These are phyloP conservation scores for Acleris emargana DNA, from an alignment of 2,888 invertebrate genomes.

Conservation along the genomic window DNA sequence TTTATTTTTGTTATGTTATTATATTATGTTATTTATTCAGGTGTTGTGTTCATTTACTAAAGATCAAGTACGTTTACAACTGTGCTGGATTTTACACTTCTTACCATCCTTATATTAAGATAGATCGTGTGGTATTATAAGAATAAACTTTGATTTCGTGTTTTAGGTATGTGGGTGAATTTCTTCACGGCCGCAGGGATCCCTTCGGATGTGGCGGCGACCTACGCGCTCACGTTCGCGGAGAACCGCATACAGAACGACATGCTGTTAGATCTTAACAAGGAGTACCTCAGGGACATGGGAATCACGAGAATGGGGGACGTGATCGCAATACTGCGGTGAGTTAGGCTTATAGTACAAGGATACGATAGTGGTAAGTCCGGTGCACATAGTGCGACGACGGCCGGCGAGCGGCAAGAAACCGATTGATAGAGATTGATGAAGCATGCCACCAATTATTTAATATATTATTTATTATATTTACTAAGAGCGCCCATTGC, in stretches of 20 bases:
- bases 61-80: too few species aligned
- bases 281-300: conserved; percentile 94
- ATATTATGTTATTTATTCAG: conserved; percentile 29
- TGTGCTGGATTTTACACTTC: background rate
- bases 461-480: too few species aligned
- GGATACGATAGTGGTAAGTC: too few species aligned
- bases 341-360: conserved; percentile 26
- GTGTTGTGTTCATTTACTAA: conserved; percentile 19
- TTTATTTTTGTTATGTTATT: conserved; percentile 21
- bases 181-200: conserved; percentile 95
- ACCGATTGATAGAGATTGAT: too few species aligned
- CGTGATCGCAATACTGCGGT: conserved; percentile 89
- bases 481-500: background rate
- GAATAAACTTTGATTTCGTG: background rate
- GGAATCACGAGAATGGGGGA: conserved; percentile 90
- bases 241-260: conserved; percentile 94
- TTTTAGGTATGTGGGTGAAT: conserved; percentile 89
- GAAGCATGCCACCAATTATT: too few species aligned
- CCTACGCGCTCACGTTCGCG: conserved; percentile 93
- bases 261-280: conserved; percentile 93
- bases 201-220: conserved; percentile 89
- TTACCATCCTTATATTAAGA: background rate
- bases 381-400: too few species aligned
- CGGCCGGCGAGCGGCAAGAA: too few species aligned
- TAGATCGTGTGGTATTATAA: too few species aligned